Conservation (phyloP, 2,797 vertebrate species). For the Channa striata region DNA sequence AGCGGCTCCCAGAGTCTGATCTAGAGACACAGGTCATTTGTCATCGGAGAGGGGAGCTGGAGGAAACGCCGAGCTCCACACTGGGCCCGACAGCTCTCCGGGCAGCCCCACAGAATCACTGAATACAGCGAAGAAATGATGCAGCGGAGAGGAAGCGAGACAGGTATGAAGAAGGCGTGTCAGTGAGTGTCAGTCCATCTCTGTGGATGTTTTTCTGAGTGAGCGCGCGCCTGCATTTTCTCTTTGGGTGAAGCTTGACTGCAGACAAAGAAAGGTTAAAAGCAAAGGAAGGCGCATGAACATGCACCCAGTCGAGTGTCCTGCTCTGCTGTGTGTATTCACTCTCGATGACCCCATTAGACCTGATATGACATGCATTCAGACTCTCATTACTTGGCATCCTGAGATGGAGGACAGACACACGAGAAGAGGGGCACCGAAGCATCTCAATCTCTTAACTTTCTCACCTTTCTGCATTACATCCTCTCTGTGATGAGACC, state of each 20-base stretch:
- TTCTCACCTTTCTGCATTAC: constrained; percentile 71
- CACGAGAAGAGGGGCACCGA: constrained; percentile 40
- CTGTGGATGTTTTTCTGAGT: constrained; percentile 1
- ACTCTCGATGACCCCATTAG: constrained; percentile 57
- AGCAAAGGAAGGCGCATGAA: constrained; percentile 2
- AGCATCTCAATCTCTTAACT: constrained; percentile 73
- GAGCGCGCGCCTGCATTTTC: constrained; percentile 19
- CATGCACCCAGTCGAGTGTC: constrained; percentile 28
- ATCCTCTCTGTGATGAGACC: constrained; percentile 36
- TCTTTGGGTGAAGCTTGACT: constrained; percentile 26
- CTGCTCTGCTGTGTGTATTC: constrained; percentile 33
- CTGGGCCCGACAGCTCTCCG: constrained; percentile 62
- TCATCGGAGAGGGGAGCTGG: constrained; percentile 75
- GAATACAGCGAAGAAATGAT: constrained; percentile 63
- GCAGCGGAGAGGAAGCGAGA: constrained; percentile 38
- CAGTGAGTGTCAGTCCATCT: constrained; percentile 44
- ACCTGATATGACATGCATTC: constrained; percentile 14
- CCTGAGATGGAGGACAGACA: constrained; percentile 40
- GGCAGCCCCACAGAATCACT: constrained; percentile 50
- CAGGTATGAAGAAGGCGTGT: constrained; percentile 48
- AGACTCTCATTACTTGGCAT: constrained; percentile 65
- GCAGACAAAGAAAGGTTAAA: constrained; percentile 55
- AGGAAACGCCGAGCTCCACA: constrained; percentile 69
- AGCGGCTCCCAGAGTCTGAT: constrained; percentile 71
- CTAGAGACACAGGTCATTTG: constrained; percentile 80